These are phyloP conservation scores for Motacilla alba DNA, from an alignment of 2,113 vertebrate genomes.

Conservation along the genomic window DNA sequence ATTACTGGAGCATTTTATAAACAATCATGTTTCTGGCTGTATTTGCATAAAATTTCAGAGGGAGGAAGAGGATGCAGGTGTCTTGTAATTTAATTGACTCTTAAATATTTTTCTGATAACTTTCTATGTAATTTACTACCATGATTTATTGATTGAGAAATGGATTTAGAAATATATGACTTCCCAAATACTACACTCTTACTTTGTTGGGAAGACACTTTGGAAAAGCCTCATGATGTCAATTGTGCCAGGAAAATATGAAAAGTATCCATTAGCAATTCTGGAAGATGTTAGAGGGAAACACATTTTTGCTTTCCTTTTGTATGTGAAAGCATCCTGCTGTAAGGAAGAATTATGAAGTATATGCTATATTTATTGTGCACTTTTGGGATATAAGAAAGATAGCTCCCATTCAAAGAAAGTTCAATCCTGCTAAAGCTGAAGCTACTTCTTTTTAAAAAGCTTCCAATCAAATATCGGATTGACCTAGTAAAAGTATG, in stretches of 20 bases:
- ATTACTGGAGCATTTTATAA: background rate
- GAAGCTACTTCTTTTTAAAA: background rate
- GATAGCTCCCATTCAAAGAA: background rate
- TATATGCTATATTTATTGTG: background rate
- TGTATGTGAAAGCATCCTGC: background rate
- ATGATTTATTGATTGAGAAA: background rate
- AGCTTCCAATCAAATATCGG: background rate
- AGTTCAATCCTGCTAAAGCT: background rate
- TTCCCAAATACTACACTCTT: background rate
- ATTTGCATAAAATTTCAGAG: background rate
- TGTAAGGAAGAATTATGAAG: background rate
- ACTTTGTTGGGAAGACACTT: background rate
- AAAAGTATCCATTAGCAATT: background rate
- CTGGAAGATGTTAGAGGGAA: background rate
- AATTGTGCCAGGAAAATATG: background rate
- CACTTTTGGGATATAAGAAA: background rate
- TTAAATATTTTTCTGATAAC: background rate
- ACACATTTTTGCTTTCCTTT: background rate
- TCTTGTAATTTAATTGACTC: background rate
- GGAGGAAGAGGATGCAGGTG: background rate
- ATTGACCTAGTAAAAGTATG: conserved; percentile 47
- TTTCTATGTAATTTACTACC: background rate
- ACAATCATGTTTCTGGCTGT: background rate
- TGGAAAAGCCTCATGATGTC: background rate
- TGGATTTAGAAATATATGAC: background rate